Evolutionary conservation across 2,113 vertebrate species (phyloP).

Genomic region (Brachypteracias leptosomus): DNA sequence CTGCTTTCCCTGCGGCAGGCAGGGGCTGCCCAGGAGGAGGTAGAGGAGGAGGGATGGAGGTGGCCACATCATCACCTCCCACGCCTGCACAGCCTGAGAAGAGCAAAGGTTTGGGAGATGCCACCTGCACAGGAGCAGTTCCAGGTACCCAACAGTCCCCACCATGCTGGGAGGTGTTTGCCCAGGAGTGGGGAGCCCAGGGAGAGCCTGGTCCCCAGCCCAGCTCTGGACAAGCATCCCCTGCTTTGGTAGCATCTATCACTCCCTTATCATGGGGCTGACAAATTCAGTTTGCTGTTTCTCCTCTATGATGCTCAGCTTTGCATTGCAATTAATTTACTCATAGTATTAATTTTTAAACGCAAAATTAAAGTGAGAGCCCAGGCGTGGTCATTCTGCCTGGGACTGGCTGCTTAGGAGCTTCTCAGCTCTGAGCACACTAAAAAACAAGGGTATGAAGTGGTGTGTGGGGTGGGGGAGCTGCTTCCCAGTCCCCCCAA

Average conservation of each 20-base stretch:
- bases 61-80: neutral
- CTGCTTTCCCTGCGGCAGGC: neutral
- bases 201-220: neutral
- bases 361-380: accelerated
- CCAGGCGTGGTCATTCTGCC: neutral
- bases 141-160: neutral
- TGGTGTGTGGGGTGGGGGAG: accelerated
- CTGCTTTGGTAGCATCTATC: neutral
- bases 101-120: neutral
- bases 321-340: neutral
- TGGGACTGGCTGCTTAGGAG: too few relatives aligned
- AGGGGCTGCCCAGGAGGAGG: neutral
- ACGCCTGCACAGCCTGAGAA: accelerated
- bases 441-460: neutral
- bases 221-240: too few relatives aligned
- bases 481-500: neutral
- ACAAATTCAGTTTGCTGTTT: neutral
- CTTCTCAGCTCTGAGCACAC: neutral
- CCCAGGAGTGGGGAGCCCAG: neutral
- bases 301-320: neutral
- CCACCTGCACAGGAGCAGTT: neutral
- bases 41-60: accelerated
- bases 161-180: accelerated
- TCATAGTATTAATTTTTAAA: accelerated
- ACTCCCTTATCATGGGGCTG: accelerated